A percentile compares a stretch with the other conserved stretches of the same genome.
Evolutionary conservation across 2,113 vertebrate genomes (phyloP).

Genomic region (Labeo rohita): DNA sequence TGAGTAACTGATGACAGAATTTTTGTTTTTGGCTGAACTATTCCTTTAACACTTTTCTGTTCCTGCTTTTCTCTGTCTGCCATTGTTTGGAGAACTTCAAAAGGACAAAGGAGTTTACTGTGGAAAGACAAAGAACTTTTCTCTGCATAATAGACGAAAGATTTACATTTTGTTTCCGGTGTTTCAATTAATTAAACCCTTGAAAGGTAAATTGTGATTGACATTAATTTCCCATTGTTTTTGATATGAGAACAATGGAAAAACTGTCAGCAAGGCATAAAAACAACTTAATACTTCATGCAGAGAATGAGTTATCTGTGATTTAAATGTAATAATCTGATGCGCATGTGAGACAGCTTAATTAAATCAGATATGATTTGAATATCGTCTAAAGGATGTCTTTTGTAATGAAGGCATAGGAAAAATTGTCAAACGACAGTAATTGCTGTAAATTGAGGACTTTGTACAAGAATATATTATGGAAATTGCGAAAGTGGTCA

Average conservation of each 20-base stretch:
- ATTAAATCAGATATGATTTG: constrained; percentile 62
- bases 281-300: constrained; percentile 58
- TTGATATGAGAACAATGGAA: constrained; percentile 38
- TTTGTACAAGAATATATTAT: constrained; percentile 57
- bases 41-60: constrained; percentile 26
- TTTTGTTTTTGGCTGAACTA: neutral
- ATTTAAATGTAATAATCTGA: constrained; percentile 61
- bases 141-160: constrained; percentile 34
- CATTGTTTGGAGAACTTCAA: constrained; percentile 52
- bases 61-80: constrained; percentile 1
- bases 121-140: constrained; percentile 37
- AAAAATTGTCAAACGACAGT: constrained; percentile 57
- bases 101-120: constrained; percentile 45
- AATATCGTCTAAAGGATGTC: constrained; percentile 54
- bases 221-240: constrained; percentile 53
- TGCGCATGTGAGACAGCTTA: constrained; percentile 47
- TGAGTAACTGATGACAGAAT: neutral
- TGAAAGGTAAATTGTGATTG: constrained; percentile 47
- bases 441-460: constrained; percentile 56
- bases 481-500: constrained; percentile 44
- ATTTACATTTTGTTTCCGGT: constrained; percentile 34
- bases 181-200: constrained; percentile 50
- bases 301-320: constrained; percentile 53
- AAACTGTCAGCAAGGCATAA: constrained; percentile 29
- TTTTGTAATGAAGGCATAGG: constrained; percentile 60